These are phyloP conservation scores for Branchellion lobata DNA, from an alignment of 2,888 invertebrate genomes.

Conservation along the genomic window DNA sequence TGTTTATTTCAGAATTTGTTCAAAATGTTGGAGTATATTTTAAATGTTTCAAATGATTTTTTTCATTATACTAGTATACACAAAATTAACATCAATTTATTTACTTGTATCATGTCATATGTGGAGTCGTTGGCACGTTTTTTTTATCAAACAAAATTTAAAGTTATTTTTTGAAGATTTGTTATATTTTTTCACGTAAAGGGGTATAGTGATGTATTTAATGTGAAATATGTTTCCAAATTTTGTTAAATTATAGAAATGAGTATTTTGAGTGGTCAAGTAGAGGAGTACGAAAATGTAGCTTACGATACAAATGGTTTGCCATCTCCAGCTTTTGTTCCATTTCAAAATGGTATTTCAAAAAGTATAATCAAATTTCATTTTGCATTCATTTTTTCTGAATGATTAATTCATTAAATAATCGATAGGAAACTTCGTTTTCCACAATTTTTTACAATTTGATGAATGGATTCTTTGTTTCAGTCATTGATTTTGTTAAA, in stretches of 20 bases:
- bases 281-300: conserved; percentile 8
- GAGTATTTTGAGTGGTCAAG: background rate
- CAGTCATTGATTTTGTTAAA: no score
- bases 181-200: background rate
- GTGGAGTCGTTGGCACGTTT: background rate
- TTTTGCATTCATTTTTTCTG: no score
- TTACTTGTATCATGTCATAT: conserved; percentile 12
- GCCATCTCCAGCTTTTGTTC: background rate
- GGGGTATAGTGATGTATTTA: background rate
- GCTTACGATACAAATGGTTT: background rate
- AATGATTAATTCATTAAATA: no score
- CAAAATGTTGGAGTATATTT: no score
- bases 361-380: no score
- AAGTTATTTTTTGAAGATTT: background rate
- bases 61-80: no score
- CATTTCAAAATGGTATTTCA: conserved; percentile 12
- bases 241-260: background rate
- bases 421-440: no score
- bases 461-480: no score
- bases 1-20: no score
- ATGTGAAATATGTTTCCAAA: background rate
- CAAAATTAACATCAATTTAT: conserved; percentile 8
- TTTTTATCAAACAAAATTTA: conserved; percentile 10
- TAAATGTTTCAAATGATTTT: no score
- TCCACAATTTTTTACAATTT: no score